These are phyloP conservation scores for Hafferia zeledoni DNA, from an alignment of 2,797 vertebrate species.

Conservation along the genomic window DNA sequence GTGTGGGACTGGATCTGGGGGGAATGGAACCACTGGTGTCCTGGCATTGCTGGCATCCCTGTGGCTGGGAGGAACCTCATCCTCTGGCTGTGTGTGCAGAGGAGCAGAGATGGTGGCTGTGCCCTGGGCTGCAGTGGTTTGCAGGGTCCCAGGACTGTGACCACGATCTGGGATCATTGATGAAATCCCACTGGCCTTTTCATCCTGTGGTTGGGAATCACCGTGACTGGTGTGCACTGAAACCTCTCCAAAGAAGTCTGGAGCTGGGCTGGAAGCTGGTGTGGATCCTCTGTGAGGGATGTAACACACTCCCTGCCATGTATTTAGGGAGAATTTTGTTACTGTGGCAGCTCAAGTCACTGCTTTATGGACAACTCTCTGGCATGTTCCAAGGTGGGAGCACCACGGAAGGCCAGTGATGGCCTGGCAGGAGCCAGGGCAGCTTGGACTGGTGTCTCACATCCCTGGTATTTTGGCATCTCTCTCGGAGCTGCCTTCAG, in stretches of 20 bases:
- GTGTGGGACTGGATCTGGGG: neutral
- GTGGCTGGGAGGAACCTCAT: neutral
- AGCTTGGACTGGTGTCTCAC: neutral
- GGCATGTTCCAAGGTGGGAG: neutral
- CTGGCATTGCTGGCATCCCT: neutral
- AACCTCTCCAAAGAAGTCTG: neutral
- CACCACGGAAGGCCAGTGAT: accelerated
- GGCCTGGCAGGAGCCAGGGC: neutral
- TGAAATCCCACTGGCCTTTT: neutral
- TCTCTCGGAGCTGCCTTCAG: accelerated
- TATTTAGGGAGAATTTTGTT: neutral
- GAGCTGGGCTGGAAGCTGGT: neutral
- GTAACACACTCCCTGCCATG: neutral
- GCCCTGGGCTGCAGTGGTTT: neutral
- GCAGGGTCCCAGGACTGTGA: neutral
- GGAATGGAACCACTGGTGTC: neutral
- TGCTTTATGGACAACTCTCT: neutral
- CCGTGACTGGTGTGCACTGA: accelerated
- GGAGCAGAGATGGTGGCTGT: accelerated
- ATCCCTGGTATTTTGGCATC: neutral
- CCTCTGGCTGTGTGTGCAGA: neutral
- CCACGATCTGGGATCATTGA: neutral
- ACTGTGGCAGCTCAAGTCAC: neutral
- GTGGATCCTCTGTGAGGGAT: neutral
- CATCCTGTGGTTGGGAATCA: neutral